Conservation (phyloP, 2,113 vertebrate species). For the Semnornis frantzii region DNA sequence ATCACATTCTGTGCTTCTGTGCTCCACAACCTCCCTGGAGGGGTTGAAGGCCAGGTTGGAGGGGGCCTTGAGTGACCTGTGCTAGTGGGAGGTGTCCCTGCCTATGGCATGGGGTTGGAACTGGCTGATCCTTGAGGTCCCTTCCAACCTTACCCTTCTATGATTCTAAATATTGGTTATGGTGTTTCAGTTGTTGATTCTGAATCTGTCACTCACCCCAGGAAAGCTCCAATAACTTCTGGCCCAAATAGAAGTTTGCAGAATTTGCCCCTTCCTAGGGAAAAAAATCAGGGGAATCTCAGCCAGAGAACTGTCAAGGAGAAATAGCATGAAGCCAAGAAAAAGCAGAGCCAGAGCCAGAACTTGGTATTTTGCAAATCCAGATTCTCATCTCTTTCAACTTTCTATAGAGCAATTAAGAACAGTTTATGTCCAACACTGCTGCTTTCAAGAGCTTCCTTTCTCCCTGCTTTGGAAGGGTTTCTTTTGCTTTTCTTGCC, state of each 20-base stretch:
- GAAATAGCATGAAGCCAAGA: not conserved
- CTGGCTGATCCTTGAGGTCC: no score
- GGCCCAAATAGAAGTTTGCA: not conserved
- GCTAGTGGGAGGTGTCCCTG: no score
- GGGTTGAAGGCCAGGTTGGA: no score
- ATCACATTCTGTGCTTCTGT: no score
- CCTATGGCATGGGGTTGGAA: no score
- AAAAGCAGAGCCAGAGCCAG: not conserved
- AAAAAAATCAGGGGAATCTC: not conserved
- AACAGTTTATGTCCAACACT: not conserved
- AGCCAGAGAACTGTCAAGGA: conserved; percentile 50
- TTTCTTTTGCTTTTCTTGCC: not conserved
- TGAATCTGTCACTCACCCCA: not conserved
- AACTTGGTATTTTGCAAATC: conserved; percentile 37
- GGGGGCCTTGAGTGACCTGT: no score
- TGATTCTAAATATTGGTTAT: not conserved
- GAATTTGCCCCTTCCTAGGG: conserved; percentile 22
- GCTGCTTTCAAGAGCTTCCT: conserved; percentile 5
- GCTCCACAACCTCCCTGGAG: no score
- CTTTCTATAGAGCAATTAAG: conserved; percentile 6
- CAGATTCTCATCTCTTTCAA: not conserved
- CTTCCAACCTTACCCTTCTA: no score
- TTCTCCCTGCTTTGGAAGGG: not conserved
- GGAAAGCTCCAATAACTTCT: conserved; percentile 32
- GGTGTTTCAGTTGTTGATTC: not conserved